Base-by-base conservation (phyloP, 2,797 vertebrate species). In the Pseudomugil tenellus region DNA sequence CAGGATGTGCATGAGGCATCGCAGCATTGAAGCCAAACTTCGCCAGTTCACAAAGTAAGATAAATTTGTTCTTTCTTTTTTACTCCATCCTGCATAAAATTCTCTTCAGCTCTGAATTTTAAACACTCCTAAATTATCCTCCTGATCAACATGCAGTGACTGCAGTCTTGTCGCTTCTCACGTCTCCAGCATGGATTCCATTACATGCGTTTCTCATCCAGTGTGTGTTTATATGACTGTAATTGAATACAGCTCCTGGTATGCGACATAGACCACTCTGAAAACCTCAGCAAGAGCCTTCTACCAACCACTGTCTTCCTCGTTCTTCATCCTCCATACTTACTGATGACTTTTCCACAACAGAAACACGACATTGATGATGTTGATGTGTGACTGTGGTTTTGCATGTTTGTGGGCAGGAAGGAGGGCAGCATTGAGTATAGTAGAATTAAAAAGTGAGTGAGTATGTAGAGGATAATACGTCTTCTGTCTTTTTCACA, bases 1-100 rank as follows among this genome's bases (percentile, higher is more conserved):
- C 77, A 95, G 97, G 70, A 98, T 98, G 97, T 98, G 97, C 87
- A 98, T 98, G 97, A 93, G 97, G 74, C 97, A 98, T 88, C 96
- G 96, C 86, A 98, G 97, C 93, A 98, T 98, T 1, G 97, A 98
- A 91, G 94, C 96, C 86, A 98, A 98, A 90, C 96, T 98, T 69
- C 95, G 97, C 48, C 96, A 98, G 87, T 98, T 98, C 92, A 98
- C 97, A 85, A 98, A 97, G 97, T 98, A 91, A 93, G 96, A 74
- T 0, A 6, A 32, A 37, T n/a, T 19, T 5, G 16, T 19, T 21
- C 49, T 29, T 37, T 43, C 39, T 11, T 60, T 58, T 17, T 35
- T 31, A 29, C 28, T 13, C 13, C 28, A 19, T 4, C 9, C 2
- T 19, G 13, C 49, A 53, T 17, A 21, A 19, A 17, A n/a, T 23